Evolutionary conservation across 2,797 vertebrate species (phyloP), one percentile per base, ranked within the genome.

Genomic region (Catamblyrhynchus diadema): DNA sequence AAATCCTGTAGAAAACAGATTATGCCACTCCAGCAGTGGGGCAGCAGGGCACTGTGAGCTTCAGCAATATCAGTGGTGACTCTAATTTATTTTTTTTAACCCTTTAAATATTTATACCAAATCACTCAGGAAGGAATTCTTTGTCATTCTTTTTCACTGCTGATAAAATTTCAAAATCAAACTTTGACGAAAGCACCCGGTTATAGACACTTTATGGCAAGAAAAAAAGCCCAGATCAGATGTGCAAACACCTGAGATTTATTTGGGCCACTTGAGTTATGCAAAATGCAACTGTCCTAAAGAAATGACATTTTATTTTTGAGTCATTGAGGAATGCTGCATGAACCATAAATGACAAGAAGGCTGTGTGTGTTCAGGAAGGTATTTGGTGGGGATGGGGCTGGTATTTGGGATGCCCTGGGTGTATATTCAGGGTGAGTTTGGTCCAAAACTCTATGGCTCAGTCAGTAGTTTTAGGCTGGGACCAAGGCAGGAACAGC

Each of bases 361-460:
- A 35, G 54, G 21, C n/a, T 57, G 23, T 35, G n/a, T 57, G 54
- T 57, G 54, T 17, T 35, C n/a, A 57, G n/a, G 54, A 35, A 57
- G 54, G 54, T 57, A 33, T 57, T 24, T 57, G 54, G 22, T 10
- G 10, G 10, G n/a, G 15, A 13, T n/a, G n/a, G n/a, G 22, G n/a
- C 23, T 35, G n/a, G 54, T 35, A 35, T 57, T 35, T 35, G 54
- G 53, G 69, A 8, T 42, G 48, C 32, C 25, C 51, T 80, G 7
- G 44, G 8, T 7, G 16, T 17, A 10, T 15, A 8, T 22, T 53
- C 39, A 14, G 5, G 2, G 30, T 3, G 8, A 74, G 27, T 66
- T 24, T 4, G 32, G 27, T 35, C 33, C 0, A 0, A 15, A 28
- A 30, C 4, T 73, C 80, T 5, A 24, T 2, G 8, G 20, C 50